Conservation (phyloP, 1,140 invertebrate species). For the Drosophila subpulchrella region DNA sequence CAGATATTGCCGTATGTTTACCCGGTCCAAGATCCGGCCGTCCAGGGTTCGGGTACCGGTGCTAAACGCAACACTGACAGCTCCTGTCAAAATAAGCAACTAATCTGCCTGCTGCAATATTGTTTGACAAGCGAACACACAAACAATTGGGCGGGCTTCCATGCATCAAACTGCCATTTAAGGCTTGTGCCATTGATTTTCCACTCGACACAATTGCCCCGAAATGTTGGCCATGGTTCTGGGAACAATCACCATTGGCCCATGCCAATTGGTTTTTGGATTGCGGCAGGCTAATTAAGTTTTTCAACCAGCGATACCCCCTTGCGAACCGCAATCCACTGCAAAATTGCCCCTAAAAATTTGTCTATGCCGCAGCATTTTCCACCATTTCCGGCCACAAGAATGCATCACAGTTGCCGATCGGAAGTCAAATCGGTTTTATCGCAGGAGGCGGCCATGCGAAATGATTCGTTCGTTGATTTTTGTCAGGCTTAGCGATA, state of each 20-base stretch:
- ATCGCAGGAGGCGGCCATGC: constrained; percentile 11
- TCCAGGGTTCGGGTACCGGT: constrained; percentile 6
- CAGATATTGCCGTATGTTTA: constrained; percentile 63
- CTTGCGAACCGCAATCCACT: not conserved
- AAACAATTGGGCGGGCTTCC: not conserved
- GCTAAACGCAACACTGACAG: constrained; percentile 75
- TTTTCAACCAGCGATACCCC: constrained; percentile 11
- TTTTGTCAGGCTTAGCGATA: constrained; percentile 11
- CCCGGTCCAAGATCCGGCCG: constrained; percentile 3
- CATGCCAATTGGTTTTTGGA: constrained; percentile 45
- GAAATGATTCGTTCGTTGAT: constrained; percentile 7
- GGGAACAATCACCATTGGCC: constrained; percentile 20
- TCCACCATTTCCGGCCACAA: constrained; percentile 37
- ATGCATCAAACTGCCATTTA: constrained; percentile 1
- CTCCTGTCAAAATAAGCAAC: constrained; percentile 79
- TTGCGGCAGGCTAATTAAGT: constrained; percentile 51
- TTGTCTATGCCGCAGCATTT: constrained; percentile 37
- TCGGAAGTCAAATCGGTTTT: constrained; percentile 17
- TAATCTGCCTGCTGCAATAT: constrained; percentile 70
- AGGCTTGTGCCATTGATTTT: constrained; percentile 35
- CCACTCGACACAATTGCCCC: constrained; percentile 19
- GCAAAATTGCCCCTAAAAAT: constrained; percentile 15
- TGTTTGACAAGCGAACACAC: constrained; percentile 49
- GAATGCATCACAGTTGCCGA: constrained; percentile 25
- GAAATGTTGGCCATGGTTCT: constrained; percentile 11